Evolutionary conservation across 2,888 invertebrate genomes (phyloP), one percentile per base, ranked within the genome.

Genomic region (Temnothorax ravouxi): DNA sequence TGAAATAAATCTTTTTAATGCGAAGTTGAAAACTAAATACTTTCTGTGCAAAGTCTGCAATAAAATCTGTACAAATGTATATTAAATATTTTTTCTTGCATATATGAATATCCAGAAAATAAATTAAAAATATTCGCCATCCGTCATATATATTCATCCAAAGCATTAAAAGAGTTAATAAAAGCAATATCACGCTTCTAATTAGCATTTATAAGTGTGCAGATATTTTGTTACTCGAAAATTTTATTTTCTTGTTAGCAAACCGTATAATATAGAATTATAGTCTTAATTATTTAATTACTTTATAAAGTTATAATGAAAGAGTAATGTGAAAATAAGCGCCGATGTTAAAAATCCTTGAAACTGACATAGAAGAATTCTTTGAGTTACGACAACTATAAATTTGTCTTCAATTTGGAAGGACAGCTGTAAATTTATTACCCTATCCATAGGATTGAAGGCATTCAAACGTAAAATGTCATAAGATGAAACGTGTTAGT

Each of bases 351-450:
- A 21, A 13, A 21, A 62, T 64, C 6, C 21, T 64, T 64, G 38
- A 64, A 41, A 41, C 3, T 21, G n/a, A n/a, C 11, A 38, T 21
- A 2, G 0, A 62, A 38, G 21, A 21, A 41, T 21, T 62, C 5
- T 3, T 15, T 25, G 8, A 13, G 38, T 38, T 62, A 50, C 6
- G 9, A 13, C n/a, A n/a, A 13, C 62, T n/a, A 62, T 61, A 34
- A 34, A n/a, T 34, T 62, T n/a, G n/a, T 62, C n/a, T 38, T n/a
- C 38, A 62, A 21, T 62, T 62, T 3, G 18, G 0, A 64, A 34
- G 18, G 61, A 18, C 34, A 18, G 52, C n/a, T n/a, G 29, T 34
- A 38, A 62, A 62, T 62, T 62, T 62, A 62, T 62, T 52, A n/a
- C n/a, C n/a, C 52, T 38, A 13, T 62, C n/a, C 34, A 34, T 38